Conservation (phyloP, 2,113 vertebrate genomes). For the Amphiprion percula region DNA sequence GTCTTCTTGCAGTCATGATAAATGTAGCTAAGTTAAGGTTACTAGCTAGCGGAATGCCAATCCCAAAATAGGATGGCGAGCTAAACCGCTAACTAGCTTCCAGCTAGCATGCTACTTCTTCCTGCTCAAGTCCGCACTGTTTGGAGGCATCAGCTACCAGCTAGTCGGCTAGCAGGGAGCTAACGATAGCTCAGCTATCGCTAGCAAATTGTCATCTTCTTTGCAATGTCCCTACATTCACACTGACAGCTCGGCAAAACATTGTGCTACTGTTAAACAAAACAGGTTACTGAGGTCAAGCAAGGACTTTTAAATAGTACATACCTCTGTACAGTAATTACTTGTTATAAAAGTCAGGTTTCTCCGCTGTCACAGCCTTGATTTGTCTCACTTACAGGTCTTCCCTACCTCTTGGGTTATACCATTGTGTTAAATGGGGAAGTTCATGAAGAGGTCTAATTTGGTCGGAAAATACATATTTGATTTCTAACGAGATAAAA, state of each 20-base stretch:
- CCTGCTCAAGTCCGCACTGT: conserved; percentile 54
- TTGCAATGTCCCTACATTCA: conserved; percentile 48
- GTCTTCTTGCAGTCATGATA: not conserved
- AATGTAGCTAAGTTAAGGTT: conserved; percentile 51
- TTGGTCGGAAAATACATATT: not conserved
- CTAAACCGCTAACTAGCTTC: conserved; percentile 68
- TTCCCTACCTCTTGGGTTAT: conserved; percentile 74
- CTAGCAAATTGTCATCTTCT: conserved; percentile 70
- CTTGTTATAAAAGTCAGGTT: conserved; percentile 81
- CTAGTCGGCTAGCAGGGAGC: conserved; percentile 53
- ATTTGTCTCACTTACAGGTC: conserved; percentile 83
- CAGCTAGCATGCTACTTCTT: conserved; percentile 70
- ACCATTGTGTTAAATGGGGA: conserved; percentile 67
- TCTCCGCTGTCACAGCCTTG: conserved; percentile 85
- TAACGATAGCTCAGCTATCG: conserved; percentile 64
- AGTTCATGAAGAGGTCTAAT: conserved; percentile 4
- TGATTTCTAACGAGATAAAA: not conserved
- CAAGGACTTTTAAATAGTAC: conserved; percentile 41
- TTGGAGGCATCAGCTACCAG: conserved; percentile 41
- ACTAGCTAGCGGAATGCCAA: conserved; percentile 72
- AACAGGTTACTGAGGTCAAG: conserved; percentile 21
- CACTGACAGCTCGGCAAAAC: conserved; percentile 67
- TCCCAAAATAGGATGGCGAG: conserved; percentile 78
- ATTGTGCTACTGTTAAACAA: conserved; percentile 35
- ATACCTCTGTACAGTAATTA: conserved; percentile 78